phyloP scores from a whole-genome alignment of 1,140 invertebrate genomes.

The Drosophila rufa region DNA sequence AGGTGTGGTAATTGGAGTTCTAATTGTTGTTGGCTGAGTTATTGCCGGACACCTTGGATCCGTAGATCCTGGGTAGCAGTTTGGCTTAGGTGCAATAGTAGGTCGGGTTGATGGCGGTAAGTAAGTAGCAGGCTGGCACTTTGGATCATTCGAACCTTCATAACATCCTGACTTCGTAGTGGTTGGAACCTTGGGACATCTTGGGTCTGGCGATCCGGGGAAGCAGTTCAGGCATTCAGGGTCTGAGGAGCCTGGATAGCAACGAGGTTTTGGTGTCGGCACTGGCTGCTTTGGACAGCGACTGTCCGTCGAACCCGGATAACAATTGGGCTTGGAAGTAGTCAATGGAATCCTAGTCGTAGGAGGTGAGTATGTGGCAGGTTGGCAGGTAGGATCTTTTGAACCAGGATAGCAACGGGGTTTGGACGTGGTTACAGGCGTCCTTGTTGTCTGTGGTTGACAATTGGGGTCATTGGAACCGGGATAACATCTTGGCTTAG shows the following conservation, averaged over 20 bases:
- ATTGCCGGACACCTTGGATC: constrained; percentile 14
- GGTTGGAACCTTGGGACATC: constrained; percentile 53
- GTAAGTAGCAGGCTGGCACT: constrained; percentile 84
- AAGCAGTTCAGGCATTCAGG: constrained; percentile 81
- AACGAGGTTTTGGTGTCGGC: constrained; percentile 8
- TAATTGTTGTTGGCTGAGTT: neutral
- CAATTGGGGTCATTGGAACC: no score
- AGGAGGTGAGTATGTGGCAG: neutral
- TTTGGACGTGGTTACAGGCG: constrained; percentile 16
- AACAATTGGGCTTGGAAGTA: constrained; percentile 41
- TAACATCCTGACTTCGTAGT: constrained; percentile 50
- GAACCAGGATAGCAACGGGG: constrained; percentile 77
- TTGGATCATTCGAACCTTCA: constrained; percentile 85
- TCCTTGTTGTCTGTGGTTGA: constrained; percentile 18
- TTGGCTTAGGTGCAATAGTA: constrained; percentile 18
- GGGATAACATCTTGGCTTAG: no score
- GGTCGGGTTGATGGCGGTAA: constrained; percentile 55
- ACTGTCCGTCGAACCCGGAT: constrained; percentile 61
- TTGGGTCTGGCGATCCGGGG: constrained; percentile 73
- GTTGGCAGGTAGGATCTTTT: constrained; percentile 63
- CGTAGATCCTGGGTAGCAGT: constrained; percentile 35
- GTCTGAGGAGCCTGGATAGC: constrained; percentile 67
- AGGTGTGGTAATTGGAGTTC: neutral
- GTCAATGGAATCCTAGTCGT: neutral
- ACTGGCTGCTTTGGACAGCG: constrained; percentile 23